These are phyloP conservation scores for Peucedramus taeniatus DNA, from an alignment of 2,113 vertebrate genomes.

Conservation along the genomic window DNA sequence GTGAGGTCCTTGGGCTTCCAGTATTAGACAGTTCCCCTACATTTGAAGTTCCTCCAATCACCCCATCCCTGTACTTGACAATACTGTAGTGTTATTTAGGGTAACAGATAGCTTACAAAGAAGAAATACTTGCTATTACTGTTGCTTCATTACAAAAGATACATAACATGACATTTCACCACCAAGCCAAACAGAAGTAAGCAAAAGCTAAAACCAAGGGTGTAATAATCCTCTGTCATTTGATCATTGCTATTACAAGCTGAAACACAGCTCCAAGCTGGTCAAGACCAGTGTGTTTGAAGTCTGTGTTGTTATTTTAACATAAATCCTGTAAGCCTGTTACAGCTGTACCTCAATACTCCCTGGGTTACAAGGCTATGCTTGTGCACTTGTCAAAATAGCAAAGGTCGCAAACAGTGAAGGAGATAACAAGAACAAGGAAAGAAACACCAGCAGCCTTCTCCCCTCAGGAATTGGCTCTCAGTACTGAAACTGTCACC, in stretches of 20 bases:
- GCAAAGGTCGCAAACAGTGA: not conserved
- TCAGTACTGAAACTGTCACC: not conserved
- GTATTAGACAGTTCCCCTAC: not conserved
- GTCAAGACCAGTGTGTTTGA: not conserved
- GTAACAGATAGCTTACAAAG: not conserved
- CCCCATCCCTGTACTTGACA: not conserved
- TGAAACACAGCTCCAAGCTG: not conserved
- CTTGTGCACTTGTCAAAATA: slow-evolving; percentile 6
- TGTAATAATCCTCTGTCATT: not conserved
- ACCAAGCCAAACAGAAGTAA: not conserved
- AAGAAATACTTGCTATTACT: not conserved
- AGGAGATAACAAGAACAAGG: not conserved
- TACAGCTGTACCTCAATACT: not conserved
- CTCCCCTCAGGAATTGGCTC: not conserved
- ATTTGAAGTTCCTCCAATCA: not conserved
- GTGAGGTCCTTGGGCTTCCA: not conserved
- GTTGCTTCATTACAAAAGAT: not conserved
- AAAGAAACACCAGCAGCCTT: not conserved
- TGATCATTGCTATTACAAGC: not conserved
- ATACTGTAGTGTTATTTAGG: not conserved
- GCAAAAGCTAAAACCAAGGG: not conserved
- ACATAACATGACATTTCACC: not conserved
- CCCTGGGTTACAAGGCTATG: not conserved
- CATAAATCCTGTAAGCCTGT: not conserved
- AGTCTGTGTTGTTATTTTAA: not conserved